These are phyloP conservation scores for Acanthococcus lagerstroemiae DNA, from an alignment of 2,888 invertebrate genomes.

Conservation along the genomic window DNA sequence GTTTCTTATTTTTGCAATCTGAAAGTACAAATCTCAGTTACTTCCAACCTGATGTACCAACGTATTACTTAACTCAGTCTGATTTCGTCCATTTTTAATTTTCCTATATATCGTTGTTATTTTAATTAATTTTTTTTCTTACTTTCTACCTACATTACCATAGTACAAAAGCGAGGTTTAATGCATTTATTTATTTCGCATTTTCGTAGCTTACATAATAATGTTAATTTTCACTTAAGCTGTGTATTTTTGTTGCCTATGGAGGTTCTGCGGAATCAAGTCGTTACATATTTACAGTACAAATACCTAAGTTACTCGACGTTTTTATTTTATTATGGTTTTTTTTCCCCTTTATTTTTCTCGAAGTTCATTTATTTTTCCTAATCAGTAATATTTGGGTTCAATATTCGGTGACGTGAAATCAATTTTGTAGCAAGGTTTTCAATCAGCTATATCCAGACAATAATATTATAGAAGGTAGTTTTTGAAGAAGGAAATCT, in stretches of 20 bases:
- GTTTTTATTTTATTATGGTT: neutral
- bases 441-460: too few relatives aligned
- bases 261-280: too few relatives aligned
- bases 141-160: neutral
- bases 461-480: neutral
- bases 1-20: neutral
- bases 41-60: conserved; percentile 13
- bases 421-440: too few relatives aligned
- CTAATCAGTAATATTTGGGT: too few relatives aligned
- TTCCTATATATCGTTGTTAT: neutral
- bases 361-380: neutral
- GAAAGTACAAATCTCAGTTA: conserved; percentile 21
- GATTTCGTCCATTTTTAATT: neutral
- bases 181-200: neutral
- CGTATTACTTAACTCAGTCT: too few relatives aligned
- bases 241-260: too few relatives aligned
- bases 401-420: too few relatives aligned
- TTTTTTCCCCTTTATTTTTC: neutral
- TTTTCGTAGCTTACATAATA: neutral
- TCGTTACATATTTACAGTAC: too few relatives aligned
- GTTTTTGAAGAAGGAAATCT: neutral
- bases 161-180: neutral
- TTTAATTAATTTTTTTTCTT: neutral
- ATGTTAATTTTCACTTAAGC: neutral
- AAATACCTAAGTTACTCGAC: conserved; percentile 2